phyloP scores from a whole-genome alignment of 1,140 invertebrate species.

The Hirudo medicinalis region DNA sequence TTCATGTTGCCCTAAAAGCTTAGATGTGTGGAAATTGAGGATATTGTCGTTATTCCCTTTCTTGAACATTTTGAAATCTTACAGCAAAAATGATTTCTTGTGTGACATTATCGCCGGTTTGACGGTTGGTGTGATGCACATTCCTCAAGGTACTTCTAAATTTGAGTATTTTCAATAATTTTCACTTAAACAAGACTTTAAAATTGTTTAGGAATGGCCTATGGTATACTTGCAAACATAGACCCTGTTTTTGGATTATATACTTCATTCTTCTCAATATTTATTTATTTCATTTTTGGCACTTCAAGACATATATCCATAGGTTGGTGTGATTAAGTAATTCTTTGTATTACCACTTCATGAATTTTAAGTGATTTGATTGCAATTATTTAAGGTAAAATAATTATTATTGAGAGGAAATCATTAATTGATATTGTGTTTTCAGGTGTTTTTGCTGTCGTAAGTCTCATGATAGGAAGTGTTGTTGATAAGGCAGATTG shows the following conservation, averaged over 20 bases:
- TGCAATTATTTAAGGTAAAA: no score
- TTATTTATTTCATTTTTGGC: constrained; percentile 43
- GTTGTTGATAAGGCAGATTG: constrained; percentile 29
- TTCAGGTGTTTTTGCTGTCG: constrained; percentile 42
- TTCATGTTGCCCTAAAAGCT: neutral
- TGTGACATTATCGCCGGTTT: constrained; percentile 43
- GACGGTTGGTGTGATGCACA: constrained; percentile 46
- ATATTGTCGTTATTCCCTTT: constrained; percentile 33
- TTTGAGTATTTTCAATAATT: neutral
- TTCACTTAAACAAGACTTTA: neutral
- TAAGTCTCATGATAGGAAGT: constrained; percentile 40
- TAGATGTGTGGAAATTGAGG: constrained; percentile 24
- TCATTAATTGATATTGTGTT: no score
- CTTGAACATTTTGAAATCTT: constrained; percentile 33
- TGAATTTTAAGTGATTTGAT: no score
- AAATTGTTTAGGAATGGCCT: constrained; percentile 37
- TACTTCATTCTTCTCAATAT: constrained; percentile 40
- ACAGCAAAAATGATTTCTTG: constrained; percentile 35
- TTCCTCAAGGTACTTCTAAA: constrained; percentile 40
- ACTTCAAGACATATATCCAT: constrained; percentile 41
- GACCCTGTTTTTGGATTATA: constrained; percentile 41
- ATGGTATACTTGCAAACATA: constrained; percentile 37
- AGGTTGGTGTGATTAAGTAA: constrained; percentile 27
- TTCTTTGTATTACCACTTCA: no score
- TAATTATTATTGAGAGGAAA: no score